Percentiles rank a stretch among this genome's conserved stretches.
Evolutionary conservation across 1,140 invertebrate genomes (phyloP).

Genomic region (Microplitis demolitor): DNA sequence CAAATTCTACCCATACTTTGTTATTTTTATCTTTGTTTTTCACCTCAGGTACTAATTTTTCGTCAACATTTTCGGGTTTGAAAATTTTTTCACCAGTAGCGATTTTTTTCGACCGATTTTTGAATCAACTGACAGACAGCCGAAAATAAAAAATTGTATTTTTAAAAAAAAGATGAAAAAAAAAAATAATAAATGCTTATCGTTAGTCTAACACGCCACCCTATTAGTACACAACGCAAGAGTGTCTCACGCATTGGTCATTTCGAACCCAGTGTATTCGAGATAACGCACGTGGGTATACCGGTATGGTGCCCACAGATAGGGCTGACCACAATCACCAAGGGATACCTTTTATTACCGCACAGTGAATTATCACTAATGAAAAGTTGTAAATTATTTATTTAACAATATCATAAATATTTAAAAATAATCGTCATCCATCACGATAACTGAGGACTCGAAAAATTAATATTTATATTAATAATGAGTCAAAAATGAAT

Average conservation of each 20-base stretch:
- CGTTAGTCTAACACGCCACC: neutral
- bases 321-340: neutral
- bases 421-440: neutral
- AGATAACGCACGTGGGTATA: constrained; percentile 2
- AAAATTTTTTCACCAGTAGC: no score
- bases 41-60: no score
- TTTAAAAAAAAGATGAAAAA: no score
- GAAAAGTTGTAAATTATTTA: neutral
- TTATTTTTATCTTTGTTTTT: neutral
- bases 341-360: neutral
- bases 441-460: neutral
- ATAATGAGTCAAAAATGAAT: neutral
- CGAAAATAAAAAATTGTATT: no score
- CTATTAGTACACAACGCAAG: neutral
- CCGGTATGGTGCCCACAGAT: neutral
- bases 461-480: neutral
- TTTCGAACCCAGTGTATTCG: neutral
- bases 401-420: no score
- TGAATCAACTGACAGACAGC: no score
- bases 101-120: no score
- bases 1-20: constrained; percentile 1
- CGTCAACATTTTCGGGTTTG: no score
- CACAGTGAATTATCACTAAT: neutral
- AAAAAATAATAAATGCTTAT: neutral
- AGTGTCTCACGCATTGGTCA: constrained; percentile 4